phyloP scores from a whole-genome alignment of 2,888 invertebrate species.

The Siphlonurus alternatus region DNA sequence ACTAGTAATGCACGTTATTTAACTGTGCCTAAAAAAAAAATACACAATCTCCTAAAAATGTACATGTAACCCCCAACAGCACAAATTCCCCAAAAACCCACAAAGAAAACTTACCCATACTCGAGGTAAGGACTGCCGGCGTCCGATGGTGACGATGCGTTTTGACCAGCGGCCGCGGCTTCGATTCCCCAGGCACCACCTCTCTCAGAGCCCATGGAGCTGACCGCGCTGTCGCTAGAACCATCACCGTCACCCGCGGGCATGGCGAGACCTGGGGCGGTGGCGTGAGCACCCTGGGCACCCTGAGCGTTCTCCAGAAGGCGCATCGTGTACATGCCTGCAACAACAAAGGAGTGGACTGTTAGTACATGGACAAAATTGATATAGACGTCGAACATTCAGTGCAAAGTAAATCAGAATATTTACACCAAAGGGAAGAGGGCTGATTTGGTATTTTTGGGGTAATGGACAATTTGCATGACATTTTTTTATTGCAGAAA shows the following conservation, averaged over 20 bases:
- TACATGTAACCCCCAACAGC: too few relatives aligned
- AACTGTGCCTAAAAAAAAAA: too few relatives aligned
- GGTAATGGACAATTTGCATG: too few relatives aligned
- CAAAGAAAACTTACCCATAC: not conserved
- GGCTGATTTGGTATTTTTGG: too few relatives aligned
- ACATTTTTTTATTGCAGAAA: too few relatives aligned
- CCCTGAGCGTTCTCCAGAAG: slow-evolving; percentile 47
- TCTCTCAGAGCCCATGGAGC: slow-evolving; percentile 82
- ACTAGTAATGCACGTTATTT: too few relatives aligned
- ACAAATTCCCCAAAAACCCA: too few relatives aligned
- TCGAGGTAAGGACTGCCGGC: not conserved
- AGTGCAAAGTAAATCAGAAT: too few relatives aligned
- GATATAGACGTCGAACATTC: too few relatives aligned
- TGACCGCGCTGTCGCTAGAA: slow-evolving; percentile 80
- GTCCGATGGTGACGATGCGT: not conserved
- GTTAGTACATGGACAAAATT: not conserved
- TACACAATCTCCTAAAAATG: too few relatives aligned
- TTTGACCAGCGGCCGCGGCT: not conserved
- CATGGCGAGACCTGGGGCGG: slow-evolving; percentile 1
- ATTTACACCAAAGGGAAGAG: too few relatives aligned
- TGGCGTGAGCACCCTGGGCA: slow-evolving; percentile 17
- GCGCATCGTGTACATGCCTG: slow-evolving; percentile 78
- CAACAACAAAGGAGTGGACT: slow-evolving; percentile 9
- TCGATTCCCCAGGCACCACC: slow-evolving; percentile 2
- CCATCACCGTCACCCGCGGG: slow-evolving; percentile 40